Evolutionary conservation across 1,140 invertebrate species (phyloP).

Genomic region (Zaprionus lachaisei): DNA sequence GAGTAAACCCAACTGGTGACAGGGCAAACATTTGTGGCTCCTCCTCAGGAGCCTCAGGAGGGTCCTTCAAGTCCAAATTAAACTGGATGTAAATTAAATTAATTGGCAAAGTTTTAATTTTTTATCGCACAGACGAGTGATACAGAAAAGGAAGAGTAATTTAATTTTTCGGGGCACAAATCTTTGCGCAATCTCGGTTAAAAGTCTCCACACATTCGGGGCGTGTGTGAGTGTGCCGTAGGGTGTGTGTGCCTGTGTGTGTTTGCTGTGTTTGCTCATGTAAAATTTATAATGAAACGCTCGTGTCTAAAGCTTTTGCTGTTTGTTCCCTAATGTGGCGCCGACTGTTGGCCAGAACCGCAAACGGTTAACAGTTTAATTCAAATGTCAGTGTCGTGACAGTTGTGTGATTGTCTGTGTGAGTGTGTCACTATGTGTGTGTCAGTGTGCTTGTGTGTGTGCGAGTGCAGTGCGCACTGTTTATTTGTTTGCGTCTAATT

Average conservation of each 20-base stretch:
- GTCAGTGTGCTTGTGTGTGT: not conserved
- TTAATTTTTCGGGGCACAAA: constrained; percentile 63
- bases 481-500: constrained; percentile 43
- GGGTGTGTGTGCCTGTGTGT: constrained; percentile 9
- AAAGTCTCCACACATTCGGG: constrained; percentile 53
- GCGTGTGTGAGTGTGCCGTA: not conserved
- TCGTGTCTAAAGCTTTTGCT: constrained; percentile 33
- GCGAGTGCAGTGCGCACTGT: not conserved
- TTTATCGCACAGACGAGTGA: constrained; percentile 48
- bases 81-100: constrained; percentile 71
- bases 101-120: constrained; percentile 78
- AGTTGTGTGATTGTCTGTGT: constrained; percentile 4
- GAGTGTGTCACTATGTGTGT: not conserved
- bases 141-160: constrained; percentile 53
- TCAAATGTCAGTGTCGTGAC: constrained; percentile 62
- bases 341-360: constrained; percentile 44
- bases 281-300: constrained; percentile 69
- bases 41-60: constrained; percentile 24
- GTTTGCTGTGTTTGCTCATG: constrained; percentile 51
- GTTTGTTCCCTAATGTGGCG: constrained; percentile 48
- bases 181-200: constrained; percentile 59
- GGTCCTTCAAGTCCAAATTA: constrained; percentile 50
- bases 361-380: constrained; percentile 61
- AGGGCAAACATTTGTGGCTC: constrained; percentile 48
- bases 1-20: not conserved